Percentiles rank a stretch among this genome's conserved stretches.
These are phyloP conservation scores for Heterotis niloticus DNA, from an alignment of 2,113 vertebrate species.

Conservation along the genomic window DNA sequence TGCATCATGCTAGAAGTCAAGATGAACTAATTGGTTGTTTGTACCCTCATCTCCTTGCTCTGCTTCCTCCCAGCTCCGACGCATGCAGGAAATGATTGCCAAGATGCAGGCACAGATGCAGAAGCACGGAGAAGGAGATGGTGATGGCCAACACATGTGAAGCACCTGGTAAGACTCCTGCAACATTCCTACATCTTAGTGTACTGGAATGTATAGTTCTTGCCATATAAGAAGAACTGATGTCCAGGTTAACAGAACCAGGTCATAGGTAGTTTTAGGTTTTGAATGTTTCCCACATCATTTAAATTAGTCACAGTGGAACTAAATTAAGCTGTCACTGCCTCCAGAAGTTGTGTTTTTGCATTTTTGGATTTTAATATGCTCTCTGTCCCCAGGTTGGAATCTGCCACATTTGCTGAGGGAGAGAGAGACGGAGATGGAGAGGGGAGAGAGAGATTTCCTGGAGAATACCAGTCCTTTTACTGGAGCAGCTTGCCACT, in stretches of 20 bases:
- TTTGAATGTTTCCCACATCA: too few relatives aligned
- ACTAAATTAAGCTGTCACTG: too few relatives aligned
- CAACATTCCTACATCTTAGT: not conserved
- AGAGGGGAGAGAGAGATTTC: constrained; percentile 35
- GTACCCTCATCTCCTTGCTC: not conserved
- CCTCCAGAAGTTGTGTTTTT: too few relatives aligned
- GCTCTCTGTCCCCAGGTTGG: constrained; percentile 39
- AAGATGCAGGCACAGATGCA: constrained; percentile 98
- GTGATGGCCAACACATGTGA: constrained; percentile 62
- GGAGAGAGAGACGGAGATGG: too few relatives aligned
- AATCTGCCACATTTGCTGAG: constrained; percentile 36
- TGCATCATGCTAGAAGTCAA: not conserved
- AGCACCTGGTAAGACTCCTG: not conserved
- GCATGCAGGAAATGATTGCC: constrained; percentile 97
- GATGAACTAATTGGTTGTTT: not conserved
- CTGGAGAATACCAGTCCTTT: constrained; percentile 35
- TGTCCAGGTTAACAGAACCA: too few relatives aligned
- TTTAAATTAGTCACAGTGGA: too few relatives aligned
- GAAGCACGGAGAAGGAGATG: constrained; percentile 75
- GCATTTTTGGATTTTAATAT: too few relatives aligned
- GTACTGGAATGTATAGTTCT: not conserved
- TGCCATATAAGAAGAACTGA: not conserved
- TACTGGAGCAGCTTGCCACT: constrained; percentile 48
- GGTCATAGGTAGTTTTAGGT: too few relatives aligned
- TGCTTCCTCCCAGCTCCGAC: constrained; percentile 71